phyloP scores from a whole-genome alignment of 2,888 invertebrate species.

The Oligia fasciuncula region DNA sequence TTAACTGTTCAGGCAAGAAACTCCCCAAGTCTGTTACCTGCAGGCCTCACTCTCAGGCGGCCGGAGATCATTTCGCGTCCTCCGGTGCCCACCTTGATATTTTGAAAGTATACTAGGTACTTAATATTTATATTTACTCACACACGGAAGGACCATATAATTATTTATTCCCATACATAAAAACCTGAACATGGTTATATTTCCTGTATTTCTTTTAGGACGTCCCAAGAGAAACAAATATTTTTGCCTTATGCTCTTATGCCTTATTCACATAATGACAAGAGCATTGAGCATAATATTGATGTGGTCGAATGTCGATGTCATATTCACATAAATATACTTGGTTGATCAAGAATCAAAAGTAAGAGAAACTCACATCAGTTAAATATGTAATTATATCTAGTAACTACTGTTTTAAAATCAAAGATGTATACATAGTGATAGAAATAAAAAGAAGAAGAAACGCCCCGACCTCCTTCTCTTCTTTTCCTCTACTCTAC shows the following conservation, averaged over 20 bases:
- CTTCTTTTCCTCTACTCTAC: background rate
- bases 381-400: too few species aligned
- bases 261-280: too few species aligned
- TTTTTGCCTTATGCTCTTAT: background rate
- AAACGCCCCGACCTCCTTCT: background rate
- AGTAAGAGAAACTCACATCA: too few species aligned
- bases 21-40: too few species aligned
- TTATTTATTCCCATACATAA: background rate
- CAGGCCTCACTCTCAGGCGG: too few species aligned
- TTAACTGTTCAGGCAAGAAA: too few species aligned
- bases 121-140: background rate
- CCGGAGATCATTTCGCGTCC: too few species aligned
- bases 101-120: background rate
- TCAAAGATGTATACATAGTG: background rate
- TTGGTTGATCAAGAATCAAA: background rate
- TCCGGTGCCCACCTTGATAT: too few species aligned
- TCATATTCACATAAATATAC: background rate
- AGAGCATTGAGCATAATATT: background rate
- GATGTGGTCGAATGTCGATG: background rate
- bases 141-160: too few species aligned
- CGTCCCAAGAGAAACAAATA: background rate
- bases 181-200: background rate
- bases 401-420: background rate
- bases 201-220: background rate
- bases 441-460: background rate